Evolutionary conservation across 2,888 invertebrate species (phyloP), one percentile per base, ranked within the genome.

Genomic region (Orchesella flavescens): DNA sequence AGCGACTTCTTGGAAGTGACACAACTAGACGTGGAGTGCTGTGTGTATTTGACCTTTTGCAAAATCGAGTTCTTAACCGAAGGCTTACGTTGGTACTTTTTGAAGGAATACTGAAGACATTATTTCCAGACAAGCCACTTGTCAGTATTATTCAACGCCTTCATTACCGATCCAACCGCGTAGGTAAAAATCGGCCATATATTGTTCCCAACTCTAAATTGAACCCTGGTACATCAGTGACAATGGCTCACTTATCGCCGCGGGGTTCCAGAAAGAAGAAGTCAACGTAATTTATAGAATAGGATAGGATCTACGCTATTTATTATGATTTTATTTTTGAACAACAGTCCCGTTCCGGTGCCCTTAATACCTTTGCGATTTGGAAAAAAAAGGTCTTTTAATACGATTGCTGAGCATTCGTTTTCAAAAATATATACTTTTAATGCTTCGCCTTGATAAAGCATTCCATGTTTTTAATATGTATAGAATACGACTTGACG

Each of bases 1-100:
- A 95, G 88, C 95, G 95, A 89, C 94, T 98, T 88, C 94, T 97
- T 80, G 97, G 97, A 0, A 94, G 94, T 61, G 96, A 97, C 89
- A 95, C 96, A 1, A 95, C 95, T 2, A 92, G 95, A 23, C 92
- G 94, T 87, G 97, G 97, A 4, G 91, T 96, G 15, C 91, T 95
- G 75, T 93, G 94, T 15, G 94, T 97, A 34, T 97, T 97, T 90
- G 95, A 96, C 89, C 92, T 97, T 89, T 95, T 97, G 89, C 97
- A 97, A 91, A 94, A 94, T 88, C 94, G 94, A 87, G 93, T 94
- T 88, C 93, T 97, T 79, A 98, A 98, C 90, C 93, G 94, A 89
- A 92, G 97, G 89, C 92, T 97, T 74, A 91, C 95, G 71, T 95
- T 95, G 89, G 96, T 97, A 17, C 91, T 97, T 43, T 91, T 97